Base-by-base conservation (phyloP, 2,113 vertebrate genomes). In the Otocyon megalotis region DNA sequence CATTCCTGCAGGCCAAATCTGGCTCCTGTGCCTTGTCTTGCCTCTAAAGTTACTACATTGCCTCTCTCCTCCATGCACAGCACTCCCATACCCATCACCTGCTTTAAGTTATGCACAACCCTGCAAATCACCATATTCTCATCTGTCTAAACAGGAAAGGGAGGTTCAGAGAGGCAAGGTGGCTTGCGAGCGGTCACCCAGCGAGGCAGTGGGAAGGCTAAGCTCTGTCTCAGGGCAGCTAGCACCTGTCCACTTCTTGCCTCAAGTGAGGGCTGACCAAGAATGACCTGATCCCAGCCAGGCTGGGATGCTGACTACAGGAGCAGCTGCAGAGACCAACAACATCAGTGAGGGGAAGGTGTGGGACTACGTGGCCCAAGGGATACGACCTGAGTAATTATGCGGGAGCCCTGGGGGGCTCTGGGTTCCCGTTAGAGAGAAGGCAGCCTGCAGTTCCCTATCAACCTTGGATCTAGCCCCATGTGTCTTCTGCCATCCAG, bases 401-500 rank as follows among this genome's bases (percentile, higher is more conserved):
- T 35, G 20, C 20, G 35, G 58, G 32, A 14, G 17, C 30, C 19
- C 28, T 1, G 17, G 16, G 67, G 86, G 24, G 3, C 71, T 58
- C 63, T 62, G 63, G 58, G 43, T 7, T 88, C 22, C 86, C 60
- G 58, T 82, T 81, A 1, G 4, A 56, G 32, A 93, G 56, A 89
- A 63, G 67, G 54, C 54, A 53, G n/a, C 32, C 32, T 17, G 3
- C 14, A 72, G 37, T 80, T 65, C 5, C 0, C 0, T 14, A 5
- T 32, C 87, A 8, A 0, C 65, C 85, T 93, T 60, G 94, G 76
- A 96, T 22, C 28, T 37, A 13, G 43, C 56, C 43, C 15, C 12
- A 0, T 10, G 0, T 94, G 63, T 89, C 91, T 63, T 83, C 97
- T 97, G 5, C 88, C 77, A 0, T 53, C 53, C 71, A 99, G 99